phyloP scores from a whole-genome alignment of 2,113 vertebrate species.

The Dicaeum eximium region DNA sequence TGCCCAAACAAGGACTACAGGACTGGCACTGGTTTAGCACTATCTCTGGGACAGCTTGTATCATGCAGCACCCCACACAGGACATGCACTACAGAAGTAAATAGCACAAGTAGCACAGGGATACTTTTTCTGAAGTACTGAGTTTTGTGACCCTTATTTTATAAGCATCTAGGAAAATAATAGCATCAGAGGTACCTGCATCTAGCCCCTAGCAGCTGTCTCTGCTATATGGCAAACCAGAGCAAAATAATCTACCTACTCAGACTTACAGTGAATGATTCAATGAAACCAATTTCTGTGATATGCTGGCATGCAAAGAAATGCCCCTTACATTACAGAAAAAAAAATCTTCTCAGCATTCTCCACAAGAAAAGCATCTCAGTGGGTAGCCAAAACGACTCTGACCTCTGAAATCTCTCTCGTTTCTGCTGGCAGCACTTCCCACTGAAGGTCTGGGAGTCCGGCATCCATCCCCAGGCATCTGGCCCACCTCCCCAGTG shows the following conservation, averaged over 20 bases:
- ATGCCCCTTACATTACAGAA: background rate
- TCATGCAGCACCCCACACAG: background rate
- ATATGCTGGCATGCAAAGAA: background rate
- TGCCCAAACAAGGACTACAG: background rate
- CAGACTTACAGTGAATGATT: background rate
- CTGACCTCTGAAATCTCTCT: background rate
- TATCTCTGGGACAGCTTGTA: background rate
- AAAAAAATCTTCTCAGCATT: background rate
- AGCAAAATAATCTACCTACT: background rate
- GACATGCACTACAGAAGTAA: background rate
- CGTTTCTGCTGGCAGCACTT: background rate
- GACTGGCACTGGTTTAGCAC: background rate
- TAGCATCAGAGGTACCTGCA: background rate
- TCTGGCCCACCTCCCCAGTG: background rate
- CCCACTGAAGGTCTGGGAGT: background rate
- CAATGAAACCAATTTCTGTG: background rate
- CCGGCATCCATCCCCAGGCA: background rate
- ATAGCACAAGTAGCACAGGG: background rate
- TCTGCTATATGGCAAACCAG: background rate
- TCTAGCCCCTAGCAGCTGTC: background rate
- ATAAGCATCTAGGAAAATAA: background rate
- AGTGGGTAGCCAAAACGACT: background rate
- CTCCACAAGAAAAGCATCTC: background rate
- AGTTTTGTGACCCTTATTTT: background rate
- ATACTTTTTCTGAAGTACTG: background rate